Evolutionary conservation across 1,140 invertebrate species (phyloP), one percentile per base, ranked within the genome.

Genomic region (Drosophila quadrilineata): DNA sequence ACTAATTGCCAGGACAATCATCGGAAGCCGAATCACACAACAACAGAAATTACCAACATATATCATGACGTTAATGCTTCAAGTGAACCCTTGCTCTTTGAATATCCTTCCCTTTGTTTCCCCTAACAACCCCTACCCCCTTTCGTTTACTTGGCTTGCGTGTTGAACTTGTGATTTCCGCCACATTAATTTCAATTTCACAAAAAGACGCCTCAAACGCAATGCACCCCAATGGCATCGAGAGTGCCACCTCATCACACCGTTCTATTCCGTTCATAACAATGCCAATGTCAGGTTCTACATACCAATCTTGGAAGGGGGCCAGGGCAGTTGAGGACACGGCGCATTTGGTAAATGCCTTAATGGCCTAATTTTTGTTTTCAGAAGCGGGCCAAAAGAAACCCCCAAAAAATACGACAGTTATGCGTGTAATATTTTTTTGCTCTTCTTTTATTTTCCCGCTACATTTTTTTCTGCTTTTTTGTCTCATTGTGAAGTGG

Each of bases 321-420:
- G 35, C 17, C 3, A 40, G 76, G 53, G 54, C 72, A 76, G 76
- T 82, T 65, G 49, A 69, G 68, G 77, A 80, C 77, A 82, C 79
- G 77, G 65, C 62, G 74, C 79, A 84, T 85, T 84, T 84, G 77
- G 79, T 84, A 84, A 84, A 84, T 84, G 77, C 77, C 77, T 84
- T 85, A 84, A 84, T 85, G 77, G 77, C 79, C 77, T 84, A 85
- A 84, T 84, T 84, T 84, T 85, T 84, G 79, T 84, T 85, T 85
- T 74, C 40, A 63, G 59, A 31, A 48, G 53, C 31, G 46, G 26
- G 22, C 21, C 24, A 41, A 45, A 38, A n/a, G 28, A 36, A n/a
- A 8, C n/a, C 21, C 35, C 16, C 26, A 31, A 45, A 46, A 29
- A 28, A 41, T 67, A 85, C 77, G 77, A 84, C 77, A 84, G 77